These are phyloP conservation scores for Ectemnius cavifrons DNA, from an alignment of 2,888 invertebrate species.

Conservation along the genomic window DNA sequence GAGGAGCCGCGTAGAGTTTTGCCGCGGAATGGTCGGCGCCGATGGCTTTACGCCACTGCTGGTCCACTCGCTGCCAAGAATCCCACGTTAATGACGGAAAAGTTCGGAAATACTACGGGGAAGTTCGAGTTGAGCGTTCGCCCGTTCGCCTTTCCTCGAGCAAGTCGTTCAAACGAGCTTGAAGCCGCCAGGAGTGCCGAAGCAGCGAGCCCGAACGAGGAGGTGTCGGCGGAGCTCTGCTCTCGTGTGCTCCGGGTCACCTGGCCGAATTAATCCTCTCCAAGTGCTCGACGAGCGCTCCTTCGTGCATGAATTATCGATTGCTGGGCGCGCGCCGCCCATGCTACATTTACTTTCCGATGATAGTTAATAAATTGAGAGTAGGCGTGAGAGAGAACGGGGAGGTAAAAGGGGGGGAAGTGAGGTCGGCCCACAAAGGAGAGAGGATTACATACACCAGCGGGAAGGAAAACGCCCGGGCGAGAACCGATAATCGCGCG, in stretches of 20 bases:
- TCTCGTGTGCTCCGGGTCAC: constrained; percentile 16
- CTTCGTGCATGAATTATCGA: constrained; percentile 68
- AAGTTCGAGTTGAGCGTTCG: constrained; percentile 2
- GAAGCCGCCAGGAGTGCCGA: not conserved
- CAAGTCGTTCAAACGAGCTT: constrained; percentile 29
- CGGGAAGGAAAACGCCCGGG: constrained; percentile 50
- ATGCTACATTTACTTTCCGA: constrained; percentile 60
- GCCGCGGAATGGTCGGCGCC: constrained; percentile 29
- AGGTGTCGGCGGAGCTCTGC: not conserved
- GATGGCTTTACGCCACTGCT: constrained; percentile 18
- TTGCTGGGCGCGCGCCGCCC: constrained; percentile 30
- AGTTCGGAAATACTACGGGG: constrained; percentile 48
- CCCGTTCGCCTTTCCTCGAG: constrained; percentile 5
- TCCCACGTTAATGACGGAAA: constrained; percentile 26
- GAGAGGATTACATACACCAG: constrained; percentile 43
- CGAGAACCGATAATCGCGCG: constrained; percentile 9
- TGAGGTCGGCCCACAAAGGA: constrained; percentile 54
- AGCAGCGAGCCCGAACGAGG: constrained; percentile 14
- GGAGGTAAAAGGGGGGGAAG: not conserved
- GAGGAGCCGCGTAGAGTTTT: constrained; percentile 2
- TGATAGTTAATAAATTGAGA: constrained; percentile 68
- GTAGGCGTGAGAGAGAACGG: constrained; percentile 11
- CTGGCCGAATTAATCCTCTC: constrained; percentile 59
- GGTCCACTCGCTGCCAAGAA: not conserved
- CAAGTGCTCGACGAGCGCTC: constrained; percentile 45